A percentile compares a stretch with the other conserved stretches of the same genome.
Conservation (phyloP, 2,888 invertebrate species). For the Drosophila atripex region DNA sequence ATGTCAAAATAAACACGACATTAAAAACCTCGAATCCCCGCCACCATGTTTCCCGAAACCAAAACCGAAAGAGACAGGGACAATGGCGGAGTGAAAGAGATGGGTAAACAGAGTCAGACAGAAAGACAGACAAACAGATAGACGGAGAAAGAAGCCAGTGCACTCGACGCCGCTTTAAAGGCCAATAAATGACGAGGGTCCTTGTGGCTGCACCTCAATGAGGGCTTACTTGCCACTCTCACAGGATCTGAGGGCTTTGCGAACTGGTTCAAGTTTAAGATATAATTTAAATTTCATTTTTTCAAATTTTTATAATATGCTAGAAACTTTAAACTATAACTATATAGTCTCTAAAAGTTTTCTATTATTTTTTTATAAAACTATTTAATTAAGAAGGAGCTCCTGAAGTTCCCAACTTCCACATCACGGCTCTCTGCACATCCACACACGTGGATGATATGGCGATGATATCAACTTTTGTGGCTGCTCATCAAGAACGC, state of each 20-base stretch:
- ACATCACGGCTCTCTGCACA: conserved; percentile 4
- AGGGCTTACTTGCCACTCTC: conserved; percentile 38
- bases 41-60: neutral
- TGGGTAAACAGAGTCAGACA: conserved; percentile 24
- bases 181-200: conserved; percentile 73
- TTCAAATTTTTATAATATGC: too few relatives aligned
- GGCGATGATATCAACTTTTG: conserved; percentile 35
- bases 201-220: conserved; percentile 42
- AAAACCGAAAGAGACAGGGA: conserved; percentile 38
- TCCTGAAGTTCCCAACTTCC: neutral
- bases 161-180: conserved; percentile 68
- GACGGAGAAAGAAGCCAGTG: conserved; percentile 49
- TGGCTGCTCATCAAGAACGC: conserved; percentile 30
- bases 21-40: conserved; percentile 62
- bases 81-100: conserved; percentile 24
- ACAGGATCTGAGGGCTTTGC: conserved; percentile 14
- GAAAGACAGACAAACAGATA: conserved; percentile 5
- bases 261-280: conserved; percentile 16
- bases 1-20: conserved; percentile 81
- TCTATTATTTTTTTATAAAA: too few relatives aligned
- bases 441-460: conserved; percentile 28
- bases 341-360: too few relatives aligned
- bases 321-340: too few relatives aligned
- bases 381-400: neutral
- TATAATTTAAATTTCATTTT: neutral